phyloP scores from a whole-genome alignment of 64 coral and sea anemone genomes.

The Montipora efflorescens region DNA sequence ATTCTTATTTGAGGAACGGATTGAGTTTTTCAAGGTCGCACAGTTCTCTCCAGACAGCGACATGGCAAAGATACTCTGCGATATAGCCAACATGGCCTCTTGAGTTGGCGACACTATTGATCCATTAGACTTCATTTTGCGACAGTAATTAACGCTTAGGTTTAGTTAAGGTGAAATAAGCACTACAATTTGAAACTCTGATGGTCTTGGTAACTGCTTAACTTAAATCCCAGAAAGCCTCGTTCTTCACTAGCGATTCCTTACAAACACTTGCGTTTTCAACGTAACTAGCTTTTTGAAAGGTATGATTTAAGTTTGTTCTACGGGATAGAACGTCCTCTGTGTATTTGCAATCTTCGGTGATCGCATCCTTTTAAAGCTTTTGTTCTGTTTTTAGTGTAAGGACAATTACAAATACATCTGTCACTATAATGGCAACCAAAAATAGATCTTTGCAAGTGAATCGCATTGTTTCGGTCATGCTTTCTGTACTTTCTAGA shows the following conservation, averaged over 20 bases:
- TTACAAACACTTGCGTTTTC: constrained; percentile 11
- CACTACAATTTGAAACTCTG: background rate
- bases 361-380: background rate
- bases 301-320: background rate
- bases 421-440: constrained; percentile 12
- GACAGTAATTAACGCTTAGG: background rate
- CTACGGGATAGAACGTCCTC: background rate
- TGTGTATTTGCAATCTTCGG: background rate
- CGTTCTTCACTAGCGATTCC: background rate
- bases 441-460: constrained; percentile 31
- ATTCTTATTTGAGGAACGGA: background rate
- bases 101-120: constrained; percentile 20
- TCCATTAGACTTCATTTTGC: constrained; percentile 40
- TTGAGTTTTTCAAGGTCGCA: constrained; percentile 1
- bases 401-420: constrained; percentile 1
- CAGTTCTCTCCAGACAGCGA: constrained; percentile 19
- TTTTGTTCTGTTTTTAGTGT: constrained; percentile 32
- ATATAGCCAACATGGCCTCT: constrained; percentile 3
- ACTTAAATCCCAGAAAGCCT: background rate
- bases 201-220: background rate
- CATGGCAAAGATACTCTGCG: constrained; percentile 31
- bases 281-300: background rate
- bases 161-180: background rate
- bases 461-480: constrained; percentile 18
- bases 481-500: constrained; percentile 33